Percentiles rank a stretch among this genome's conserved stretches.
phyloP scores from a whole-genome alignment of 2,113 vertebrate genomes.

The Hemiprocne comata region DNA sequence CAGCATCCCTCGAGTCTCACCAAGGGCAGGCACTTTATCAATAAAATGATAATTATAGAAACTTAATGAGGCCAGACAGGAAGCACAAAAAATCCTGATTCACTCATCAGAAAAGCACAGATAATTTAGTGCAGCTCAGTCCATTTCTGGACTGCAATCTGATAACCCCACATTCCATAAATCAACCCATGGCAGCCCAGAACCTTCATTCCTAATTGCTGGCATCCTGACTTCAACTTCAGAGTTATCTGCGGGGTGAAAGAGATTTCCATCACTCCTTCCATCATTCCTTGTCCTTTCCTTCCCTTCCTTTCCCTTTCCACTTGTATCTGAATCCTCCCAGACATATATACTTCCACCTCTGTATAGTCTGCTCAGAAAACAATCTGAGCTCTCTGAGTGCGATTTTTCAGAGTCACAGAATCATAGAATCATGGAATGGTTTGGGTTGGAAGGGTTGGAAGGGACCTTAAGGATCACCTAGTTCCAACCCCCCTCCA shows the following conservation, averaged over 20 bases:
- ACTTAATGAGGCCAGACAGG: constrained; percentile 42
- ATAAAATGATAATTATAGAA: constrained; percentile 49
- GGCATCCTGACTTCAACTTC: not conserved
- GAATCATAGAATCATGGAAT: too few species aligned
- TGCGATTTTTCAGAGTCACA: not conserved
- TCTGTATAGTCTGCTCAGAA: not conserved
- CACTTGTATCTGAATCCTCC: not conserved
- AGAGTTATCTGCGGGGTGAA: not conserved
- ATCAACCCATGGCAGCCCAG: not conserved
- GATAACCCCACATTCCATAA: not conserved
- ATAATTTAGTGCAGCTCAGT: constrained; percentile 15
- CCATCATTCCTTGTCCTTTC: not conserved
- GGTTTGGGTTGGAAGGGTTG: too few species aligned
- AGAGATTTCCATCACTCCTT: not conserved
- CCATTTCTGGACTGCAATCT: not conserved
- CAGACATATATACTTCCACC: not conserved
- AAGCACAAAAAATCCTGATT: constrained; percentile 34
- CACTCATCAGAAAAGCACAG: constrained; percentile 3
- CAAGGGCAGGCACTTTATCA: constrained; percentile 57
- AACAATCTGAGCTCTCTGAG: not conserved
- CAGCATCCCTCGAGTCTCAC: not conserved
- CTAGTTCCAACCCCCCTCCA: too few species aligned
- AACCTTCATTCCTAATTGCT: not conserved
- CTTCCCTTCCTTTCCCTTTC: not conserved
- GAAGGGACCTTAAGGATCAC: too few species aligned